Percentiles rank a stretch among this genome's conserved stretches.
These are phyloP conservation scores for Eutolmus rufibarbis DNA, from an alignment of 2,888 invertebrate genomes.

Conservation along the genomic window DNA sequence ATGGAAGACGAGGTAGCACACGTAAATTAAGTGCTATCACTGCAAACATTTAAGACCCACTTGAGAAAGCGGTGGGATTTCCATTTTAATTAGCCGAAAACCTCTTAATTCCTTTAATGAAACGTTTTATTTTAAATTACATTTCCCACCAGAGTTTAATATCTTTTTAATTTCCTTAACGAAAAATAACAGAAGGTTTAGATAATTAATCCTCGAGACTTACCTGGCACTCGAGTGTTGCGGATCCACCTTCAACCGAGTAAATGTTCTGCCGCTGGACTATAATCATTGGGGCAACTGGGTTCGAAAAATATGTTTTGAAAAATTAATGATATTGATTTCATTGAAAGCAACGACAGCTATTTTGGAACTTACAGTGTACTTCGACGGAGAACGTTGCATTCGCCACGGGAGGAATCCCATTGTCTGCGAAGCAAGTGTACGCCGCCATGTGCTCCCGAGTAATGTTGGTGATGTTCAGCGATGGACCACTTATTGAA, in stretches of 20 bases:
- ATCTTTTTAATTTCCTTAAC: background rate
- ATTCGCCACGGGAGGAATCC: conserved; percentile 81
- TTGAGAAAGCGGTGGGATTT: background rate
- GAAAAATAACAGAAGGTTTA: background rate
- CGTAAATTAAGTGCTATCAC: background rate
- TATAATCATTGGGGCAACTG: conserved; percentile 85
- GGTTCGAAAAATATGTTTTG: conserved; percentile 49
- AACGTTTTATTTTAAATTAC: background rate
- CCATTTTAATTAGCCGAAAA: background rate
- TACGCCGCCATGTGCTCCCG: conserved; percentile 79
- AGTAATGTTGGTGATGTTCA: conserved; percentile 78
- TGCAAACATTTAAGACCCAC: background rate
- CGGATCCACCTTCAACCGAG: conserved; percentile 73
- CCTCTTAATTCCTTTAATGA: background rate
- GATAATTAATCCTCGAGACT: conserved; percentile 49
- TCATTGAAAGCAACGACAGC: background rate
- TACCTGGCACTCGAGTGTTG: conserved; percentile 79
- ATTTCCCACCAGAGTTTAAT: background rate
- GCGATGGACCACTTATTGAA: conserved; percentile 76
- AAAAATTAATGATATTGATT: background rate
- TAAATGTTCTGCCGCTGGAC: conserved; percentile 80
- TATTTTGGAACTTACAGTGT: conserved; percentile 75
- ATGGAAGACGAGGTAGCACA: background rate
- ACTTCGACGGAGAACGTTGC: conserved; percentile 86
- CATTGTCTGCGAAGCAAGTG: conserved; percentile 80